Evolutionary conservation across 2,797 vertebrate genomes (phyloP).

Genomic region (Mastacembelus armatus): DNA sequence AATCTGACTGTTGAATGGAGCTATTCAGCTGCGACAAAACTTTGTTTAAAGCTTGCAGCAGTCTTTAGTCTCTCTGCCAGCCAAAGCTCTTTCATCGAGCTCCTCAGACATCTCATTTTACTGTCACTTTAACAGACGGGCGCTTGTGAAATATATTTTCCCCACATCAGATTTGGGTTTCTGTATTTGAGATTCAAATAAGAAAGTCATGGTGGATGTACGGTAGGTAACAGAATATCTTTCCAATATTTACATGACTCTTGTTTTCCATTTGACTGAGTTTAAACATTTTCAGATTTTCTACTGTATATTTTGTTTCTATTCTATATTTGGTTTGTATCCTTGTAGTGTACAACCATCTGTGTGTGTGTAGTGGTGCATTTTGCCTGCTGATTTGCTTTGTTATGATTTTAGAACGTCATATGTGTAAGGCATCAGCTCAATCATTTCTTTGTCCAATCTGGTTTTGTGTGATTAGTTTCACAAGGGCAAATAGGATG

Average conservation of each 20-base stretch:
- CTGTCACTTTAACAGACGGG: background rate
- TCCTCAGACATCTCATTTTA: background rate
- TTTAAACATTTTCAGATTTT: background rate
- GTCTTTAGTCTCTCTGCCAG: constrained; percentile 1
- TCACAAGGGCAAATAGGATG: background rate
- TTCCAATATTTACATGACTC: background rate
- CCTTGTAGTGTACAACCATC: background rate
- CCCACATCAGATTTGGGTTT: too few species aligned
- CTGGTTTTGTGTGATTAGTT: constrained; percentile 4
- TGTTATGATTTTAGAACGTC: background rate
- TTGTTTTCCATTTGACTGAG: background rate
- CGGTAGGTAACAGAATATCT: too few species aligned
- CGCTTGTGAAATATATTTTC: background rate
- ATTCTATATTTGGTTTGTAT: background rate
- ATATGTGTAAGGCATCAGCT: background rate
- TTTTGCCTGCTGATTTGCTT: background rate
- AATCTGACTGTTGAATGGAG: background rate
- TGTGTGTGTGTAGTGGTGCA: background rate
- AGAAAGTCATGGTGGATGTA: too few species aligned
- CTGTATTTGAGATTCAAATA: too few species aligned
- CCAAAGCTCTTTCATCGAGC: background rate
- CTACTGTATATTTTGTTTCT: background rate
- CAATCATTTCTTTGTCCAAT: background rate
- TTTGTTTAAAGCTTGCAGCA: constrained; percentile 2
- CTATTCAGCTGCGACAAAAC: constrained; percentile 19